Base-by-base conservation (phyloP, 1,140 invertebrate genomes). In the Drosophila rufa region DNA sequence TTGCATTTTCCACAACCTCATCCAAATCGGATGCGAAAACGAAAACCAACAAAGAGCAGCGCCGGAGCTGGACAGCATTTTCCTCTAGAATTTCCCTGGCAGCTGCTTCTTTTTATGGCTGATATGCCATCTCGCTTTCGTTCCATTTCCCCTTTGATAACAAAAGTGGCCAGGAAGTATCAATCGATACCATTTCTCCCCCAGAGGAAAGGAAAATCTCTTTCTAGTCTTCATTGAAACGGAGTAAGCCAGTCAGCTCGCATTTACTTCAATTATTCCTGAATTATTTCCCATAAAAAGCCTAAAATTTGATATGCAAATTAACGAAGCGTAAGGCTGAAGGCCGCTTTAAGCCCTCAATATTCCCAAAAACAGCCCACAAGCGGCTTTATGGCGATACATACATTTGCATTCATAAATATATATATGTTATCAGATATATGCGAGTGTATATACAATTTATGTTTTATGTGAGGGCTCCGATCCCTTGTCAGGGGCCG, bases 1-100 rank as follows among this genome's bases (percentile, higher is more conserved):
- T 89, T 86, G 83, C 83, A 86, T 86, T 86, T 73, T 68, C 48
- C 80, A 59, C 64, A 78, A 75, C 70, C 78, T 84, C 78, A 84
- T 84, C 79, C 79, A 56, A 84, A 69, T 74, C 70, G 70, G 68
- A 74, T 60, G 68, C 67, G 55, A 73, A 73, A 73, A 80, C 69
- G 81, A 84, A 80, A 84, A 50, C 65, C 62, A 80, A 79, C 80
- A 82, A 74, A 43, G 71, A 12, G 15, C 58, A 12, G 15, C 58
- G 30, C 59, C 19, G 11, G 33, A 78, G 45, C 53, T 69, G 70
- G 56, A 81, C 60, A 56, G 46, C 43, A 67, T 58, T 38, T 57
- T 67, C 17, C n/a, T 22, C 57, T 56, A 40, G 57, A 62, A 55
- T 47, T 75, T 75, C 27, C 42, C 19, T 30, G 58, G 75, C 79